A percentile compares a stretch with the other conserved stretches of the same genome.
phyloP scores from a whole-genome alignment of 2,888 invertebrate genomes.

The Siphonodentalium dalli region DNA sequence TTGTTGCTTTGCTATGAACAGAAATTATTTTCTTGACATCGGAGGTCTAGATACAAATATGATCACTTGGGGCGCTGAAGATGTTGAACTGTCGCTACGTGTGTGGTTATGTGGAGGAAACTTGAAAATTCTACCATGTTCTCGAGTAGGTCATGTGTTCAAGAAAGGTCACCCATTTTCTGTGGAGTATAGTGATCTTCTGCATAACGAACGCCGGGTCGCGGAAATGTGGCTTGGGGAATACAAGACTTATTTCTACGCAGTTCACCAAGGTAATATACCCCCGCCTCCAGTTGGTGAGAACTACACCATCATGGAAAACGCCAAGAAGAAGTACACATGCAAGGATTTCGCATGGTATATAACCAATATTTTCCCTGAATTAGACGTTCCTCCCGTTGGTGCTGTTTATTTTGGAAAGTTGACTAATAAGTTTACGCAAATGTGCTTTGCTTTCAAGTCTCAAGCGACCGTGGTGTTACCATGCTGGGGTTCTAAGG shows the following conservation, averaged over 20 bases:
- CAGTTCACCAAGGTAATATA: neutral
- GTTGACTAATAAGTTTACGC: neutral
- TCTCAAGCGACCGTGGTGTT: neutral
- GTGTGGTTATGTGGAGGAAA: constrained; percentile 23
- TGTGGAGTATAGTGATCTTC: constrained; percentile 11
- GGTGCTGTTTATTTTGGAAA: neutral
- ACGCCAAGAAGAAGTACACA: neutral
- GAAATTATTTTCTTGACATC: no score
- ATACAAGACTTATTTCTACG: neutral
- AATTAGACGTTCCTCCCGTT: constrained; percentile 1
- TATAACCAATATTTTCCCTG: neutral
- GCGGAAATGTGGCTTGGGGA: constrained; percentile 1
- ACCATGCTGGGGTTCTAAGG: no score
- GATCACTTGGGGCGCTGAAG: constrained; percentile 21
- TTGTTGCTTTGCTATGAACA: constrained; percentile 7
- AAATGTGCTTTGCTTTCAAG: neutral
- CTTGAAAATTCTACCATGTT: constrained; percentile 1
- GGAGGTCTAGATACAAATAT: constrained; percentile 18
- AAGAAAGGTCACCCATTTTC: constrained; percentile 12
- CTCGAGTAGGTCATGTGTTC: no score
- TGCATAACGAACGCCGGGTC: constrained; percentile 1
- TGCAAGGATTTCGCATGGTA: neutral
- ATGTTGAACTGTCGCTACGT: constrained; percentile 17
- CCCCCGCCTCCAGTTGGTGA: neutral
- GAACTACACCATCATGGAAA: neutral